Evolutionary conservation across 2,888 invertebrate species (phyloP).

Genomic region (Onchidella celtica): DNA sequence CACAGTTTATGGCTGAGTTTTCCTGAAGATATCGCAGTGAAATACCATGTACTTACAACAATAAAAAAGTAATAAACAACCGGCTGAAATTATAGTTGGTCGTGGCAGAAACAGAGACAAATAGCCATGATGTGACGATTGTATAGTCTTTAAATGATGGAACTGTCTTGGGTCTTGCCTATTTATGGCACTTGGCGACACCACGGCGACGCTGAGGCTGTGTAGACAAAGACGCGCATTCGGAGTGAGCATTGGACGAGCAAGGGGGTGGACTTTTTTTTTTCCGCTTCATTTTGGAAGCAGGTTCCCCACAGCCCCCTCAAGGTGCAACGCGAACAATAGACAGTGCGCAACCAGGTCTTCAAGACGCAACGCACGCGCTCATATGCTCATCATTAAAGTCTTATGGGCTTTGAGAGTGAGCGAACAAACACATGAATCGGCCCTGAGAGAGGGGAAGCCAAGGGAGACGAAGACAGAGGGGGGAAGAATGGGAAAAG

Average conservation of each 20-base stretch:
- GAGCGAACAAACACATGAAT: constrained; percentile 28
- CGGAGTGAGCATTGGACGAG: constrained; percentile 36
- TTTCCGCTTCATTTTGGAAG: too few species aligned
- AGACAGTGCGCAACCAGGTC: constrained; percentile 40
- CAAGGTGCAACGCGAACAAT: constrained; percentile 41
- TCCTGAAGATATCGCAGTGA: too few species aligned
- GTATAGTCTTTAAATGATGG: too few species aligned
- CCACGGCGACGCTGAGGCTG: constrained; percentile 17
- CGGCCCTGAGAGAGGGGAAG: too few species aligned
- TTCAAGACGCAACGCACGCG: constrained; percentile 41
- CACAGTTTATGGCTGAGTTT: too few species aligned
- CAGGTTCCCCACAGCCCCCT: constrained; percentile 28
- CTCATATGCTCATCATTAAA: constrained; percentile 33
- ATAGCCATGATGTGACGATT: too few species aligned
- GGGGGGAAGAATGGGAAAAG: not conserved
- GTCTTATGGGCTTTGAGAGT: constrained; percentile 27
- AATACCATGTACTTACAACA: too few species aligned
- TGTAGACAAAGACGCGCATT: constrained; percentile 32
- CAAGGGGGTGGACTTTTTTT: constrained; percentile 25
- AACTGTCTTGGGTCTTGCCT: constrained; percentile 30
- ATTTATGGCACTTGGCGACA: constrained; percentile 34
- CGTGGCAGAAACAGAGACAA: too few species aligned
- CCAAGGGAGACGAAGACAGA: not conserved
- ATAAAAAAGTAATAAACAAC: too few species aligned
- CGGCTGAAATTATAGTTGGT: too few species aligned